Base-by-base conservation (phyloP, 2,888 invertebrate species). In the Protophormia terraenovae region DNA sequence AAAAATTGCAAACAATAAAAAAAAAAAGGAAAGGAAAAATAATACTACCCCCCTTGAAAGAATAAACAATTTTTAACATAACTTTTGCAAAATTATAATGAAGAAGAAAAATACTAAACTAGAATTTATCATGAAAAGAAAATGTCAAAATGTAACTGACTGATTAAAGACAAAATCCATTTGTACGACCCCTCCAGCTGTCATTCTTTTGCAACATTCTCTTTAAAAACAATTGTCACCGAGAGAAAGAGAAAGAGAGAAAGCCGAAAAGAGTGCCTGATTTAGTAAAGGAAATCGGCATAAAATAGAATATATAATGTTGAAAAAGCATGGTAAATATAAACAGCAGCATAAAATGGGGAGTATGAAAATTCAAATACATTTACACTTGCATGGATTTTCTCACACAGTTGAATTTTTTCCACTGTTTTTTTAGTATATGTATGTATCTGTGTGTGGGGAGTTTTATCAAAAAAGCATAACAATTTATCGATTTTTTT, bases 401-500 rank as follows among this genome's bases (percentile, higher is more conserved):
- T 29, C 47, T 45, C 8, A 53, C 32, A 45, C 32, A 55, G 2
- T 8, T 10, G 38, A 58, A 14, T 4, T 22, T 22, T 24, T 53
- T 14, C 19, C 19, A 6, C 24, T 24, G 16, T 35, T 60, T 58
- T 53, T 5, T 32, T 53, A 5, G n/a, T 32, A 12, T n/a, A 24
- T 50, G n/a, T 10, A 1, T 50, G 16, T 27, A 12, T 50, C 16
- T n/a, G 29, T 35, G 38, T 8, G 53, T 41, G 32, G 32, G 45
- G 45, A 64, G 41, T 27, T 58, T 19, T 53, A 38, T 50, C n/a
- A 32, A 53, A 73, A 53, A 53, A 76, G 3, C 55, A 76, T 62
- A 64, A 71, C 24, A 80, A 32, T 67, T 50, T 79, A 80, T 80
- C 32, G 80, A 80, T 80, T 80, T 80, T 69, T 78, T 35, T 41